Base-by-base conservation (phyloP, 1,140 invertebrate genomes). In the Drosophila ercepeae region DNA sequence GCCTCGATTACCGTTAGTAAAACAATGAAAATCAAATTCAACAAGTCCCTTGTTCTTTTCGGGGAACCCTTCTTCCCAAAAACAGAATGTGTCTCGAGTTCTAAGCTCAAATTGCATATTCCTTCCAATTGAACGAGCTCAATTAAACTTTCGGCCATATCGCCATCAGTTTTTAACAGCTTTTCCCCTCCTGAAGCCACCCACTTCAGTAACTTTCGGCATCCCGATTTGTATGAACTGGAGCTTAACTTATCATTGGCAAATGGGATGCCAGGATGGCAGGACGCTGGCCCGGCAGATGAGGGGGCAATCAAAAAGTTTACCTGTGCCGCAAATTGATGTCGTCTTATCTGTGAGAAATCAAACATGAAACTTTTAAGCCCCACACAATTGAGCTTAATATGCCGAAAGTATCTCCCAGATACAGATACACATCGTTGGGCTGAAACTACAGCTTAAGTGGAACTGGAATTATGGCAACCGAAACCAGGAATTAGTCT, bases 361-460 rank as follows among this genome's bases (percentile, higher is more conserved):
- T 86, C 82, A 86, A 81, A 81, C 81, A 73, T 81, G 61, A 67
- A 86, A 86, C 82, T 86, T 86, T 86, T 86, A 86, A 86, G 81
- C 81, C 68, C 48, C 76, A 51, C 45, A 88, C 82, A 86, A 86
- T 88, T 88, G 81, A 68, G 76, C 76, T 81, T 67, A 77, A 88
- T 88, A 77, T 81, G 76, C 73, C 21, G 34, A 59, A 69, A 59
- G 68, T 60, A 51, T 61, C 44, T 36, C 14, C 13, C 27, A 27
- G 39, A 45, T 53, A 67, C 57, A 55, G 50, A 29, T 60, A 27
- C 19, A 39, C 14, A 25, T 9, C 36, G 36, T 8, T 4, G 45
- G 18, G 60, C 53, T 57, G 42, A 23, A 68, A 41, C 54, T 27
- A 23, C 14, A 71, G 81, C 55, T 82, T 82, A 77, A 52, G 57